Conservation (phyloP, 2,888 invertebrate genomes). For the Netelia virgata region DNA sequence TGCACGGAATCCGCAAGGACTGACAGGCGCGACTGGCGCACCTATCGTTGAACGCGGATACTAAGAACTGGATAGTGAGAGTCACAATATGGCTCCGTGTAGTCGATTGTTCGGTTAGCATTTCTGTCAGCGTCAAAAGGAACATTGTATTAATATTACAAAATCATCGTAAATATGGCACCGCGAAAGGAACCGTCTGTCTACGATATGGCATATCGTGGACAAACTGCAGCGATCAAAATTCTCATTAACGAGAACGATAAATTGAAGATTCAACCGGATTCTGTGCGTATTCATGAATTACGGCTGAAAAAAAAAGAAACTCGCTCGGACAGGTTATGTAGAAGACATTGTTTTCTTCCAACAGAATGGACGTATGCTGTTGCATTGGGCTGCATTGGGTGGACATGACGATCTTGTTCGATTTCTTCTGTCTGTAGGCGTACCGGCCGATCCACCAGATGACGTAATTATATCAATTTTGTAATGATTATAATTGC, state of each 20-base stretch:
- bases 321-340: conserved; percentile 43
- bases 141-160: conserved; percentile 53
- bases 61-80: no score
- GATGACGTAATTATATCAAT: conserved; percentile 88
- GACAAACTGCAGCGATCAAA: conserved; percentile 89
- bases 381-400: conserved; percentile 93
- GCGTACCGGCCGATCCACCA: conserved; percentile 89
- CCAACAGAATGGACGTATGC: conserved; percentile 89
- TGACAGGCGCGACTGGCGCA: no score
- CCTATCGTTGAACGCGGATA: no score
- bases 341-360: conserved; percentile 58
- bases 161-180: conserved; percentile 71
- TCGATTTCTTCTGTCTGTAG: conserved; percentile 88
- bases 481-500: neutral
- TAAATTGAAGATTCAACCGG: conserved; percentile 85
- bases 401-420: conserved; percentile 92
- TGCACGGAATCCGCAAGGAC: no score
- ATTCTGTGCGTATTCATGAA: conserved; percentile 85
- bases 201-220: conserved; percentile 90
- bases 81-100: no score
- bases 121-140: conserved; percentile 28
- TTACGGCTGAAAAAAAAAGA: neutral
- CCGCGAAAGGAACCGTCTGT: conserved; percentile 81
- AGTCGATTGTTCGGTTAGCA: conserved; percentile 11
- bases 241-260: conserved; percentile 87